Percentiles rank a stretch among this genome's conserved stretches.
Conservation (phyloP, 2,797 vertebrate species). For the Gadopsis bispinosus region DNA sequence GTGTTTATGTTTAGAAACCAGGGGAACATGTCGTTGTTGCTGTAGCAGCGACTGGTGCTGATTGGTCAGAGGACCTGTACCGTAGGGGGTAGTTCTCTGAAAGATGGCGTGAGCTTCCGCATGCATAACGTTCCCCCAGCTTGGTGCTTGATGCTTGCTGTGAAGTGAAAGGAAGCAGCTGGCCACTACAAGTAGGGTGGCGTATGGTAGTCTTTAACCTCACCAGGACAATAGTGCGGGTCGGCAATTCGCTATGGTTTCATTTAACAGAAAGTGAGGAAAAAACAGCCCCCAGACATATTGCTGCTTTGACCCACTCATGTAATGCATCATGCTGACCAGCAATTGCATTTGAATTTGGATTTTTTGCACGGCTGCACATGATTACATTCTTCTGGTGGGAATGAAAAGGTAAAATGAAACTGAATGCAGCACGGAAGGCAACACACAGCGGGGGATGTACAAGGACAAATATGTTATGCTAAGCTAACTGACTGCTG, state of each 20-base stretch:
- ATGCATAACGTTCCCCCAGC: not conserved
- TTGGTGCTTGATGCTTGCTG: not conserved
- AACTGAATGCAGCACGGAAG: not conserved
- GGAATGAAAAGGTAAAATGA: not conserved
- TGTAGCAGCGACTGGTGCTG: not conserved
- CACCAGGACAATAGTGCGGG: not conserved
- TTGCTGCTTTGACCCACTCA: not conserved
- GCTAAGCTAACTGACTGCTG: not conserved
- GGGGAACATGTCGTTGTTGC: not conserved
- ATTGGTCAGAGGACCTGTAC: not conserved
- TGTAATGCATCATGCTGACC: not conserved
- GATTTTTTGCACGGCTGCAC: not conserved
- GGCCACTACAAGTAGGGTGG: too few relatives aligned
- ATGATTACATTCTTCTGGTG: not conserved
- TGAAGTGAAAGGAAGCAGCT: not conserved
- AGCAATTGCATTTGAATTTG: not conserved
- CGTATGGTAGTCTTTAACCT: too few relatives aligned
- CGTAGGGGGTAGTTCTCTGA: not conserved
- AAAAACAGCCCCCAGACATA: not conserved
- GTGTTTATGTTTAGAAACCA: slow-evolving; percentile 17
- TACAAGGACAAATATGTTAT: not conserved
- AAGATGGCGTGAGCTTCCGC: not conserved
- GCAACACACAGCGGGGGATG: not conserved
- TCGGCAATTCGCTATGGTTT: not conserved
- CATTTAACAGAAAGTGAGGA: not conserved